Evolutionary conservation across 2,888 invertebrate species (phyloP), one percentile per base, ranked within the genome.

Genomic region (Clistopyga incitator): DNA sequence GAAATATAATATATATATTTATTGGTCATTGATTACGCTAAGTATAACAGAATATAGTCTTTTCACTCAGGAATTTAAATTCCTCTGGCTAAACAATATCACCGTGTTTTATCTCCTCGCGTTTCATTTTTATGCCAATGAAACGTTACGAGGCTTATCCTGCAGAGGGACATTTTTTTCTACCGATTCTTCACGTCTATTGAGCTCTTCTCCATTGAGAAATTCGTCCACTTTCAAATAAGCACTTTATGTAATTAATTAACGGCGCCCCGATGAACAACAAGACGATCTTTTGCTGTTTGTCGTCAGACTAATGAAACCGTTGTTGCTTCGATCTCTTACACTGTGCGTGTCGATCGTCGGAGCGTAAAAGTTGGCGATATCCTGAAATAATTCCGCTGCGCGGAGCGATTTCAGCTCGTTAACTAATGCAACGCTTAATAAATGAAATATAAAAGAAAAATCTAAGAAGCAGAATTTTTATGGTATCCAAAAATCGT

Each of bases 331-430:
- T 56, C 56, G 38, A 52, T 67, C 75, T n/a, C 15, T 70, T 8
- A 52, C 3, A 47, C 65, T 38, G 0, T 45, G 25, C 6, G 50
- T 75, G 6, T 71, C 18, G 20, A 84, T 52, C 72, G 18, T 68
- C n/a, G 82, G 11, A 56, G 85, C 50, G 45, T 87, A 92, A 79
- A 91, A 91, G 59, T 86, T 79, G 10, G 89, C 88, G 71, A 92
- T 90, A 85, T 90, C 90, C 64, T 88, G 80, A 74, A 92, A 92
- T 71, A 92, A 82, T 78, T 89, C 87, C 18, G 74, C 92, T 92
- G 86, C 23, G 42, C 70, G 25, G 56, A 54, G 56, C 54, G 8
- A 54, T 4, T 25, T 34, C 42, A 54, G 6, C 8, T 15, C 34
- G 8, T 75, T 54, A 29, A 72, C 11, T 23, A 50, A 25, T 34